phyloP scores from a whole-genome alignment of 1,140 invertebrate genomes.

The Leptopilina boulardi region DNA sequence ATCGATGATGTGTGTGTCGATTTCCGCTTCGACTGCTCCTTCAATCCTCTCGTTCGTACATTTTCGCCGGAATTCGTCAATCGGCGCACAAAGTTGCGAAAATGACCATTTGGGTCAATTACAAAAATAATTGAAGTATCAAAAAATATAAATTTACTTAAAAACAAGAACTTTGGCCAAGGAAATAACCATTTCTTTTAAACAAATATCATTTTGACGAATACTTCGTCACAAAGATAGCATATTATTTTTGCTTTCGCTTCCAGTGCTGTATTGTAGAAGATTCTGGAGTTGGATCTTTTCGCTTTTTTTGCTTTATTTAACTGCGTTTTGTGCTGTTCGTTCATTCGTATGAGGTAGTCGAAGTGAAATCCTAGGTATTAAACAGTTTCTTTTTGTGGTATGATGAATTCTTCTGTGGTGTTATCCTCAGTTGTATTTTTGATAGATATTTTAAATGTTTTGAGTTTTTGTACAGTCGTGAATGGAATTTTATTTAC shows the following conservation, averaged over 20 bases:
- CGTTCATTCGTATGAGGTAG: slow-evolving; percentile 34
- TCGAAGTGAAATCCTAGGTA: slow-evolving; percentile 50
- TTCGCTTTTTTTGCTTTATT: slow-evolving; percentile 46
- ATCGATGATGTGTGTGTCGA: no score
- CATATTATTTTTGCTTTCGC: slow-evolving; percentile 46
- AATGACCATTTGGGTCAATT: no score
- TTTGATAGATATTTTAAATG: background rate
- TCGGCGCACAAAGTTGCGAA: no score
- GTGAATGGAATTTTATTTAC: background rate
- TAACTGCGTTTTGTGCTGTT: slow-evolving; percentile 45
- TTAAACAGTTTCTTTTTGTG: slow-evolving; percentile 40
- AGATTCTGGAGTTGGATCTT: slow-evolving; percentile 29
- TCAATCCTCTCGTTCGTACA: no score
- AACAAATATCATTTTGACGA: no score
- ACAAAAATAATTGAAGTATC: no score
- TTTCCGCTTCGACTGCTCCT: no score
- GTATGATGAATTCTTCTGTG: background rate
- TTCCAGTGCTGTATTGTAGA: slow-evolving; percentile 37
- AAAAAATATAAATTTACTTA: no score
- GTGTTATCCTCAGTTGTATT: slow-evolving; percentile 30
- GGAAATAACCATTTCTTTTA: no score
- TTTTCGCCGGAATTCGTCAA: no score
- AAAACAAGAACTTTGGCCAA: no score
- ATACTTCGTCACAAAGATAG: no score
- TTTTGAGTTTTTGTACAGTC: slow-evolving; percentile 15